Conservation (phyloP, 2,888 invertebrate genomes). For the Pyrocoelia pectoralis region DNA sequence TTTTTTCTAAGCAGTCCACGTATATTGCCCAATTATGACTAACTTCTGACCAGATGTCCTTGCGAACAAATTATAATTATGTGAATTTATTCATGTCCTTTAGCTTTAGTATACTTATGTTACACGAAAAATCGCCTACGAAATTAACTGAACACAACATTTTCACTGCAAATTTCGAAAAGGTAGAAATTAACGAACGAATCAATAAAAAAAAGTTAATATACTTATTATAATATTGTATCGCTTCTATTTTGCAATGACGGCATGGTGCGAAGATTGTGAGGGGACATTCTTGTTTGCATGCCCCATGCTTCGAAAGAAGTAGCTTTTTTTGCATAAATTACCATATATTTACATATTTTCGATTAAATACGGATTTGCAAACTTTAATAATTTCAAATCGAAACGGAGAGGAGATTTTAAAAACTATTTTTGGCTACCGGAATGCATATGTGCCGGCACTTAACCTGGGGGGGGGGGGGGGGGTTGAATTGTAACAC, state of each 20-base stretch:
- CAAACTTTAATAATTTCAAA: neutral
- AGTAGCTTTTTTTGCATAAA: neutral
- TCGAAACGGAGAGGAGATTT: too few species aligned
- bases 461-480: slow-evolving; percentile 3
- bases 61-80: too few species aligned
- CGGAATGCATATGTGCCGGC: neutral
- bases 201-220: neutral
- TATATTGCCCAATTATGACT: too few species aligned
- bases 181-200: neutral
- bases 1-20: too few species aligned
- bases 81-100: too few species aligned
- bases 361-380: neutral
- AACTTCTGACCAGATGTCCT: too few species aligned
- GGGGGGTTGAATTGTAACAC: neutral
- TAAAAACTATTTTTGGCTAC: too few species aligned
- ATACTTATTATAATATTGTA: neutral
- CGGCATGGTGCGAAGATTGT: neutral
- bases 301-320: neutral
- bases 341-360: slow-evolving; percentile 7
- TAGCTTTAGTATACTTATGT: too few species aligned
- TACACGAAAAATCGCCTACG: too few species aligned
- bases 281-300: neutral
- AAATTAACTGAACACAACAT: neutral
- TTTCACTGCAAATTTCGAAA: neutral
- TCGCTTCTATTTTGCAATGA: neutral